Evolutionary conservation across 2,888 invertebrate species (phyloP).

Genomic region (Drosophila recens): DNA sequence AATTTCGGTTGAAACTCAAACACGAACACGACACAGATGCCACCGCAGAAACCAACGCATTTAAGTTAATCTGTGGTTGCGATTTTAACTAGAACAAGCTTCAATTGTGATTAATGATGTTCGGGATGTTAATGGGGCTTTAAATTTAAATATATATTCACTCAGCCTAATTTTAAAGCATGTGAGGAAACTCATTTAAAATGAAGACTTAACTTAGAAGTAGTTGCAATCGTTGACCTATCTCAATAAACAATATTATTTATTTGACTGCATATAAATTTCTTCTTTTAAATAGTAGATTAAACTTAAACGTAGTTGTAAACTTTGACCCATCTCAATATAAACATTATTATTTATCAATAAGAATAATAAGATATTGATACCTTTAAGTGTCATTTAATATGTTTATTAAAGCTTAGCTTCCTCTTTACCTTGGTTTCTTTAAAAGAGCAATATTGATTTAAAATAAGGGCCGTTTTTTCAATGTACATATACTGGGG

Average conservation of each 20-base stretch:
- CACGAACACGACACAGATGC: background rate
- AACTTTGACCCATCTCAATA: background rate
- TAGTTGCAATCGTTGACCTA: background rate
- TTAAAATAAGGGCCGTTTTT: too few species aligned
- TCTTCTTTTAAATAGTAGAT: too few species aligned
- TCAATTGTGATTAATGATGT: conserved; percentile 16
- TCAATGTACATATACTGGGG: too few species aligned
- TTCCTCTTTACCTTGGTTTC: too few species aligned
- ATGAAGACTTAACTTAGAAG: background rate
- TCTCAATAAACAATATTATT: background rate
- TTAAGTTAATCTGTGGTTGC: conserved; percentile 5
- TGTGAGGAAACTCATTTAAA: background rate
- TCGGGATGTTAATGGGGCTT: background rate
- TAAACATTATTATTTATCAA: background rate
- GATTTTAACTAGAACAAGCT: conserved; percentile 11
- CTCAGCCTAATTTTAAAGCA: background rate
- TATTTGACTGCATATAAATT: too few species aligned
- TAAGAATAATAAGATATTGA: background rate
- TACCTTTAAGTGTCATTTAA: too few species aligned
- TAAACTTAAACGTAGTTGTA: background rate
- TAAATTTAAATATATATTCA: background rate
- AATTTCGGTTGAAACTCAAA: conserved; percentile 33
- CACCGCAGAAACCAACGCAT: background rate
- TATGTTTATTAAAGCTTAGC: too few species aligned
- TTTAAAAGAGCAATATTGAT: too few species aligned